Evolutionary conservation across 2,113 vertebrate species (phyloP), one percentile per base, ranked within the genome.

Genomic region (Trichomycterus rosablanca): DNA sequence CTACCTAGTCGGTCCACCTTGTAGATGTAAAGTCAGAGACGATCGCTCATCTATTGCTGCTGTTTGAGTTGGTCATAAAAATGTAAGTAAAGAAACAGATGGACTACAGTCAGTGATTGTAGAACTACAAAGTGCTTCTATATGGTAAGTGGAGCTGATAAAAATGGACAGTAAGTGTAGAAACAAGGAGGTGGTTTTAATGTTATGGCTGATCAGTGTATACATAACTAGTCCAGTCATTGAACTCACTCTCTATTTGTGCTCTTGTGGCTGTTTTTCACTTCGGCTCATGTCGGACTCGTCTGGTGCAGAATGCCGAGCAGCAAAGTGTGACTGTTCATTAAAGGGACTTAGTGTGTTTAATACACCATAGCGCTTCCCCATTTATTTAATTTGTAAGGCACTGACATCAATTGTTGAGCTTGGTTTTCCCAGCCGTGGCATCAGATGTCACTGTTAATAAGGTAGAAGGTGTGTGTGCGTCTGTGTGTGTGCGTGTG

Each of bases 331-430:
- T 68, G 64, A 68, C 67, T 68, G 78, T 86, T 79, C 81, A 83
- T 85, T 80, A 73, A 81, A 73, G 80, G 81, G 79, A 76, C 61
- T 84, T 78, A 81, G 79, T 83, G 74, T 84, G 82, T 81, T 79
- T 87, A 87, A 89, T 78, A 87, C 81, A 85, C 81, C 84, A 83
- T 85, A 79, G 81, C 78, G 70, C 61, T 82, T 78, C 77, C 86
- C 81, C 81, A 86, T 89, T 86, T 87, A 84, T 86, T 87, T 87
- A 82, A 85, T 88, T 86, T 89, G 85, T 85, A 87, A 86, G 84
- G 83, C 80, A 84, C 82, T 85, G 86, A 89, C 85, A 88, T 85
- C 80, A 85, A 85, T 88, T 87, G 86, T 87, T 87, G 84, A 85
- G 86, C 83, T 85, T 87, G 84, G 83, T 87, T 89, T 86, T 83